Base-by-base conservation (phyloP, 2,888 invertebrate genomes). In the Xanthorhoe designata region DNA sequence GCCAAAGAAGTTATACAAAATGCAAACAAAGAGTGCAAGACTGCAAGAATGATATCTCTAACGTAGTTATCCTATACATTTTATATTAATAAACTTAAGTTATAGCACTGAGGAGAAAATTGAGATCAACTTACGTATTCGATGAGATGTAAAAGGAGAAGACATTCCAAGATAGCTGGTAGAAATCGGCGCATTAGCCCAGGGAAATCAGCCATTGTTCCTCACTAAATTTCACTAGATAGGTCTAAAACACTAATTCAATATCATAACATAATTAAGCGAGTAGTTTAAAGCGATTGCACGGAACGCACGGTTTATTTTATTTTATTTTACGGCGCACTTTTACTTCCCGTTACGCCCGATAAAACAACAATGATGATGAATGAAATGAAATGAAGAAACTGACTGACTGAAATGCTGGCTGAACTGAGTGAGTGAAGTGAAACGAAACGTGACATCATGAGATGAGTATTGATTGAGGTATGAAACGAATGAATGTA, bases 241-340 rank as follows among this genome's bases (percentile, higher is more conserved):
- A 74, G 68, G 71, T 76, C 75, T 72, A 73, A 72, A 77, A 66
- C 78, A 79, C 75, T 64, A 73, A 75, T 73, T 76, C 78, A 73
- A 65, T 79, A 83, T 85, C 87, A 88, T 87, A 89, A 83, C 88
- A 86, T 87, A 88, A 75, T 85, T 84, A 76, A 15, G 74, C 62
- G 68, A n/a, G 50, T 65, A 57, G 32, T n/a, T 32, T 15, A 50
- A 32, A 47, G 42, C 13, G 17, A 52, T 60, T 47, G 35, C 61
- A 56, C 61, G 15, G 13, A 52, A 60, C 42, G 35, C 61, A 56
- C 59, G 10, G 61, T 29, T 15, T 42, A 59, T 45, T 56, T 60
- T 62, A 47, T 45, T 54, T 42, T 42, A 42, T 42, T 32, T 59
- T 32, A 24, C 49, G 47, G 69, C 64, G 66, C 65, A 68, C 50